Base-by-base conservation (phyloP, 2,888 invertebrate genomes). In the Protula sp. region DNA sequence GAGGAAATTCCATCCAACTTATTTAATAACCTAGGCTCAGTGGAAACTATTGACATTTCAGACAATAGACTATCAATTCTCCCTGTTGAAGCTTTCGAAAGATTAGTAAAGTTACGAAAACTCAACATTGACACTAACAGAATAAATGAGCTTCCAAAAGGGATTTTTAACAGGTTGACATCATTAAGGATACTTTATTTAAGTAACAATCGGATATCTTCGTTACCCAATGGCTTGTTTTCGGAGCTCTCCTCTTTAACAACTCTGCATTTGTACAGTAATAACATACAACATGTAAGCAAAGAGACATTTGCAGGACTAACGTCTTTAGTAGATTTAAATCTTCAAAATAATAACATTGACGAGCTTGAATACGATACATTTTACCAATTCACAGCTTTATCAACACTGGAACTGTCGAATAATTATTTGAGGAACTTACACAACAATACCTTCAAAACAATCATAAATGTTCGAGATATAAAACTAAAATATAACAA, bases 211-310 rank as follows among this genome's bases (percentile, higher is more conserved):
- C 9, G 55, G 22, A 5, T 55, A 24, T 22, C 24, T 9, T 9
- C 5, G n/a, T 5, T 55, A 5, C 55, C 30, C 3, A 28, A 19
- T n/a, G 24, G 28, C 9, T 45, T 55, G 55, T 55, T 55, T 38
- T 26, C 24, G 14, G 26, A 14, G 4, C 26, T 55, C 26, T 27
- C 30, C 26, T 22, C 24, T 31, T 45, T 55, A 19, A 24, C 22
- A 30, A 30, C 38, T n/a, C 26, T 55, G 38, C 55, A 55, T 22
- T 14, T 55, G 24, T 55, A 55, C 55, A 38, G 28, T 45, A 55
- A 55, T 22, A 26, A 38, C 14, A 38, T 55, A 5, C 38, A 14
- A 4, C 2, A 2, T 24, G 9, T 55, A 24, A 9, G 9, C 4
- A 24, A 5, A 22, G 24, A 55, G 38, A 31, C 55, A 24, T 55